These are phyloP conservation scores for Vandiemenella viatica DNA, from an alignment of 2,888 invertebrate genomes.

Conservation along the genomic window DNA sequence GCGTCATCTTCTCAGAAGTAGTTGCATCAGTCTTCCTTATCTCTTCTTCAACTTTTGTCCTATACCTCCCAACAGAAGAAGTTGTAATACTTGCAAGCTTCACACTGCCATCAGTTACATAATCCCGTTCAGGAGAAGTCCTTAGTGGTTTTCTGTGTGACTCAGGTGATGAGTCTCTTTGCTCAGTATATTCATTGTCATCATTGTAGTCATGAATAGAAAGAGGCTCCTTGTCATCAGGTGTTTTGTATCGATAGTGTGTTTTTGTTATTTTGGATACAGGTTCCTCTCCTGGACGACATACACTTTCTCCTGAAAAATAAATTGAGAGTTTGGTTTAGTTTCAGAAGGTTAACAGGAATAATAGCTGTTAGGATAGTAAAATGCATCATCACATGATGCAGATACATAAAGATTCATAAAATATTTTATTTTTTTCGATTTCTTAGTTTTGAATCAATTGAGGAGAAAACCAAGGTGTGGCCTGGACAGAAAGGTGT, in stretches of 20 bases:
- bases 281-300: slow-evolving; percentile 50
- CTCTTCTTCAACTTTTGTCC: slow-evolving; percentile 6
- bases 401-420: no score
- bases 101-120: not conserved
- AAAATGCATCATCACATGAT: no score
- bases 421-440: no score
- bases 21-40: not conserved
- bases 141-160: slow-evolving; percentile 16
- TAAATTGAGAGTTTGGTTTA: slow-evolving; percentile 7
- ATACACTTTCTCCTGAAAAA: slow-evolving; percentile 51
- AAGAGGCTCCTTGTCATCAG: slow-evolving; percentile 14
- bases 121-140: slow-evolving; percentile 8
- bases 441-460: no score
- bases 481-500: no score
- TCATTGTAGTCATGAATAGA: slow-evolving; percentile 12
- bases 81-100: slow-evolving; percentile 4
- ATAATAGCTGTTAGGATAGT: no score
- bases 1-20: not conserved
- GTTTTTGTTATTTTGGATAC: slow-evolving; percentile 52
- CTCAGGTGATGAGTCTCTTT: not conserved
- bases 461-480: no score
- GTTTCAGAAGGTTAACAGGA: no score
- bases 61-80: slow-evolving; percentile 10
- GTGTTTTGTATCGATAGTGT: slow-evolving; percentile 40
- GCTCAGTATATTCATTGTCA: slow-evolving; percentile 13